Percentiles rank a stretch among this genome's conserved stretches.
Conservation (phyloP, 2,113 vertebrate species). For the Rhagologus leucostigma region DNA sequence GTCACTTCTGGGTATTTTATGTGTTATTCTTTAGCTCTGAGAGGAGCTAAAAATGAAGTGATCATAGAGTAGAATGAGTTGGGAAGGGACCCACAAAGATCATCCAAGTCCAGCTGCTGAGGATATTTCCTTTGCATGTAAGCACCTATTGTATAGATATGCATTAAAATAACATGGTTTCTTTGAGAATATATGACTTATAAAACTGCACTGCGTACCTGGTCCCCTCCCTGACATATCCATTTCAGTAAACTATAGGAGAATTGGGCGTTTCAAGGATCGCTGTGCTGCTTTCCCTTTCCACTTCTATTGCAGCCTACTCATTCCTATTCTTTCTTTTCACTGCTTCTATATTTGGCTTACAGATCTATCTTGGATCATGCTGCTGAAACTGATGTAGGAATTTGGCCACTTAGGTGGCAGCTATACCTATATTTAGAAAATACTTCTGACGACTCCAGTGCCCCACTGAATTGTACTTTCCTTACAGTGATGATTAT, state of each 20-base stretch:
- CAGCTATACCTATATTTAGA: neutral
- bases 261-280: neutral
- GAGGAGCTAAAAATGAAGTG: neutral
- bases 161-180: neutral
- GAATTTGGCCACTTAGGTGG: neutral
- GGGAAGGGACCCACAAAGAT: neutral
- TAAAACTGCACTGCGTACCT: neutral
- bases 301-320: neutral
- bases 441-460: neutral
- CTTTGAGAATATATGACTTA: neutral
- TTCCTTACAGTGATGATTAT: neutral
- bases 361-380: neutral
- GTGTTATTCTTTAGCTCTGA: neutral
- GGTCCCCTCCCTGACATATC: neutral
- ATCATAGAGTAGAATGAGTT: neutral
- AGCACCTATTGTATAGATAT: rapidly evolving
- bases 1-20: neutral
- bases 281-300: neutral
- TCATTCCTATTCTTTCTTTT: neutral
- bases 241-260: neutral
- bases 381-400: neutral
- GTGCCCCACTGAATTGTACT: neutral
- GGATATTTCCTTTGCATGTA: neutral
- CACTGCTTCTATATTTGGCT: neutral
- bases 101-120: neutral